Conservation (phyloP, 37 sponge, comb jelly and placozoan genomes). For the Chondrosia reniformis region DNA sequence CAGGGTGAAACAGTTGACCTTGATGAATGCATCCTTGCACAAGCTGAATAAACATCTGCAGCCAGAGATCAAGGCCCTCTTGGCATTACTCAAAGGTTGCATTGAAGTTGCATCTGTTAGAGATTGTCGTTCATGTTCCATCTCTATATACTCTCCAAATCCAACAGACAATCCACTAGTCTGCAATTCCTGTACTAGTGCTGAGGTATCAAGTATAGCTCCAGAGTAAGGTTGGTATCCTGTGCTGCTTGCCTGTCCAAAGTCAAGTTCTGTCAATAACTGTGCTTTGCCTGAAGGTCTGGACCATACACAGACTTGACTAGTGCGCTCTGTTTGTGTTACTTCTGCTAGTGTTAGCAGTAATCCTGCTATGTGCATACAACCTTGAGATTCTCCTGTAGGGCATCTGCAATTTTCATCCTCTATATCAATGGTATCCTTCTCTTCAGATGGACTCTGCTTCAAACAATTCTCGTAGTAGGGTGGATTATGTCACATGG, state of each 20-base stretch:
- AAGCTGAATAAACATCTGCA: slow-evolving; percentile 3
- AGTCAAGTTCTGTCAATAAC: slow-evolving; percentile 17
- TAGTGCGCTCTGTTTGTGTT: slow-evolving; percentile 20
- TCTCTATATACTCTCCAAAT: not conserved
- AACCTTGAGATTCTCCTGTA: slow-evolving; percentile 14
- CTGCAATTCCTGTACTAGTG: slow-evolving; percentile 14
- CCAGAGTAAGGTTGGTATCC: slow-evolving; percentile 21
- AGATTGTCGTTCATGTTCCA: slow-evolving; percentile 8
- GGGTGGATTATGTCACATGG: slow-evolving; percentile 20
- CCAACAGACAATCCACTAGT: slow-evolving; percentile 7
- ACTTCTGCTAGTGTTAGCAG: slow-evolving; percentile 26
- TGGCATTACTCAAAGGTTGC: not conserved
- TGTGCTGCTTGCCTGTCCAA: not conserved
- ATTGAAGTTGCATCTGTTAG: not conserved
- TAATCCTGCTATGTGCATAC: slow-evolving; percentile 32
- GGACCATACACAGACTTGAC: slow-evolving; percentile 26
- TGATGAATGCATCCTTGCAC: slow-evolving; percentile 24
- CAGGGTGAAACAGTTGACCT: not conserved
- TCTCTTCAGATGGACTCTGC: too few species aligned
- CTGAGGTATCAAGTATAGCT: not conserved
- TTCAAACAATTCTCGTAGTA: slow-evolving; percentile 11
- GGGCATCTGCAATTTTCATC: not conserved
- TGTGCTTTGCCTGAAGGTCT: slow-evolving; percentile 20
- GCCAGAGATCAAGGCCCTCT: not conserved
- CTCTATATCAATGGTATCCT: not conserved